phyloP scores from a whole-genome alignment of 2,797 vertebrate species.

The Alcedo quadribrachys region DNA sequence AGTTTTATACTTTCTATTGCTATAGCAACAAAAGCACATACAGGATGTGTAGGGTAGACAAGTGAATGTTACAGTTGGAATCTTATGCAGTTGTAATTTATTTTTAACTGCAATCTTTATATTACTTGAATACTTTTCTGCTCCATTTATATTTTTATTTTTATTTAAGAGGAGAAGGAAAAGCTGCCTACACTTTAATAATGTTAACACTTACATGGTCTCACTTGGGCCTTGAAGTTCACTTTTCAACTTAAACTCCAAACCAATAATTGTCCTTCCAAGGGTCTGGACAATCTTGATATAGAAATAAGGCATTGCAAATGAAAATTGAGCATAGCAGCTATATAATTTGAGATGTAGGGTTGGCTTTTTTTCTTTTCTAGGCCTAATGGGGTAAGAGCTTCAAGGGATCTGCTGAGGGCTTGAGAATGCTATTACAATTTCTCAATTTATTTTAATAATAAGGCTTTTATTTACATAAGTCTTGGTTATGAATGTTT shows the following conservation, averaged over 20 bases:
- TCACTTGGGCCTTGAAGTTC: constrained; percentile 43
- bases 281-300: background rate
- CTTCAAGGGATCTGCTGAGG: background rate
- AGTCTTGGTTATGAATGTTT: background rate
- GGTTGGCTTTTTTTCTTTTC: background rate
- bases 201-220: constrained; percentile 41
- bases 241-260: constrained; percentile 42
- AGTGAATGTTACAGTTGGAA: constrained; percentile 54
- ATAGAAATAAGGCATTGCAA: background rate
- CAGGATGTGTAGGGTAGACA: constrained; percentile 34
- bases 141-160: background rate
- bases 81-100: background rate
- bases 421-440: background rate
- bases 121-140: constrained; percentile 39
- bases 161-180: constrained; percentile 29
- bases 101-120: constrained; percentile 37
- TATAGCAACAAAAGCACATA: constrained; percentile 32
- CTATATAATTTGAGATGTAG: background rate
- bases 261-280: constrained; percentile 51
- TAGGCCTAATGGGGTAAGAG: background rate
- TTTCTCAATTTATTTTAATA: background rate
- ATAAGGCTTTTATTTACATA: background rate
- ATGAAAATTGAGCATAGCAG: background rate
- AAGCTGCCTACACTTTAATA: constrained; percentile 34
- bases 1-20: constrained; percentile 28